Evolutionary conservation across 2,797 vertebrate genomes (phyloP).

Genomic region (Rachycentron canadum): DNA sequence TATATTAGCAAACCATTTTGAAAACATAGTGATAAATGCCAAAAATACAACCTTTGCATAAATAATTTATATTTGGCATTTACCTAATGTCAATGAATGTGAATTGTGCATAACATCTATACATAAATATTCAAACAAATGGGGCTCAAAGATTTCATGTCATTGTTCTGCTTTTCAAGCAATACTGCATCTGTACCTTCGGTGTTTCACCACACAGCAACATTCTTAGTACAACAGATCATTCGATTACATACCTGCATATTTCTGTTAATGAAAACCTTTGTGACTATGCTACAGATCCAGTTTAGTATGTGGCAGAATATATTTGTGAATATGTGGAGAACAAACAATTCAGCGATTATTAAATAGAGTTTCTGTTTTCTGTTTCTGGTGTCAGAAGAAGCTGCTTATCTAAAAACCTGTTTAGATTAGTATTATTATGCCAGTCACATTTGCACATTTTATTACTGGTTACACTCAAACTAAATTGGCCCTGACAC

Average conservation of each 20-base stretch:
- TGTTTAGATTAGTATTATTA: constrained; percentile 6
- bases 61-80: background rate
- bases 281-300: background rate
- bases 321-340: background rate
- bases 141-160: background rate
- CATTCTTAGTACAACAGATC: background rate
- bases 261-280: background rate
- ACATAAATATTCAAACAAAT: background rate
- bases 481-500: constrained; percentile 30
- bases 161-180: background rate
- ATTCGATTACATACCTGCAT: background rate
- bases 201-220: background rate
- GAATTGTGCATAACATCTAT: no score
- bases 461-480: constrained; percentile 35
- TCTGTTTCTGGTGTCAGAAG: constrained; percentile 12
- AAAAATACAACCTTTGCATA: background rate
- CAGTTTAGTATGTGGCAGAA: background rate
- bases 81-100: background rate
- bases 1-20: background rate
- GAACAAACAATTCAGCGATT: constrained; percentile 8
- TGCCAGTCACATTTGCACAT: constrained; percentile 22
- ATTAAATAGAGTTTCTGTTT: constrained; percentile 23
- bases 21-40: background rate
- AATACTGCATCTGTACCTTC: background rate
- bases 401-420: constrained; percentile 33